These are phyloP conservation scores for Drosophila vallismaia DNA, from an alignment of 2,888 invertebrate species.

Conservation along the genomic window DNA sequence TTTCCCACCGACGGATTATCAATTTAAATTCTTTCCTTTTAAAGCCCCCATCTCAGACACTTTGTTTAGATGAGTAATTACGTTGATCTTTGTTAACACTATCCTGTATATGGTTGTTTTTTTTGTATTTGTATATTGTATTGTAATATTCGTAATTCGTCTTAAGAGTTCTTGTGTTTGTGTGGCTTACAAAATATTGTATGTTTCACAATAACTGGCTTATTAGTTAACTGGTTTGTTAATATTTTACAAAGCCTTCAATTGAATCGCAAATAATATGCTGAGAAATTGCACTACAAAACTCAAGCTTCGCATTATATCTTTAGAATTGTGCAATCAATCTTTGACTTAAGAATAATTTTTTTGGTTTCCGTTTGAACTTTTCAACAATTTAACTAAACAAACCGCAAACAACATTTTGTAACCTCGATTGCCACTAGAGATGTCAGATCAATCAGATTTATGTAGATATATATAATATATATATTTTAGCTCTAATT, in stretches of 20 bases:
- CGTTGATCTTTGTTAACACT: slow-evolving; percentile 31
- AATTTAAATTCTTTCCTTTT: slow-evolving; percentile 4
- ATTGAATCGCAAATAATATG: slow-evolving; percentile 69
- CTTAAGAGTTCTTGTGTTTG: slow-evolving; percentile 56
- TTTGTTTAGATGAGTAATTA: slow-evolving; percentile 24
- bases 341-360: slow-evolving; percentile 47
- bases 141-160: slow-evolving; percentile 40
- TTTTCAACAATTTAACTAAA: slow-evolving; percentile 70
- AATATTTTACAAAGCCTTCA: slow-evolving; percentile 68
- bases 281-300: slow-evolving; percentile 54
- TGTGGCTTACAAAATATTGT: slow-evolving; percentile 57
- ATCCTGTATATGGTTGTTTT: slow-evolving; percentile 35
- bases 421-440: slow-evolving; percentile 67
- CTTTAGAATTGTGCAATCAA: slow-evolving; percentile 55
- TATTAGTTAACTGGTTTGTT: slow-evolving; percentile 53
- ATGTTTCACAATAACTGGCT: slow-evolving; percentile 73
- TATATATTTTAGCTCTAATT: slow-evolving; percentile 35
- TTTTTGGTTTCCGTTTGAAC: slow-evolving; percentile 15
- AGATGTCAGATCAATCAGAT: slow-evolving; percentile 49
- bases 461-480: slow-evolving; percentile 15
- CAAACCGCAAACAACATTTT: slow-evolving; percentile 70
- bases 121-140: slow-evolving; percentile 42
- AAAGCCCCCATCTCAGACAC: slow-evolving; percentile 17
- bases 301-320: slow-evolving; percentile 42
- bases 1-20: slow-evolving; percentile 2